These are phyloP conservation scores for Cavia porcellus DNA, from an alignment of 2,113 vertebrate genomes.

Conservation along the genomic window DNA sequence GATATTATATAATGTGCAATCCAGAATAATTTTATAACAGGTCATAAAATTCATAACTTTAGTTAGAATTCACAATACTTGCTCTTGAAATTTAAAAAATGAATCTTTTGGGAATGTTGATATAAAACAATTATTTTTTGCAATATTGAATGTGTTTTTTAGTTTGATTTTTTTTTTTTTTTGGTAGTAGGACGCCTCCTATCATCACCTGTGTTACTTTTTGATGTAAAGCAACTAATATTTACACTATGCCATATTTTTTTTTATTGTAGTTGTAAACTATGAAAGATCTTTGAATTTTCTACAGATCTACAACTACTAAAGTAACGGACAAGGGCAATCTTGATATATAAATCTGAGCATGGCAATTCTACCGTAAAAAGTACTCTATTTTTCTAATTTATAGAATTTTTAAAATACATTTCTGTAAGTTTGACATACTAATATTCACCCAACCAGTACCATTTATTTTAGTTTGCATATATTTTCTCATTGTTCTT, in stretches of 20 bases:
- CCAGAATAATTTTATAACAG: slow-evolving; percentile 75
- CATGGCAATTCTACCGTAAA: slow-evolving; percentile 81
- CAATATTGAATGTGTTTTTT: slow-evolving; percentile 64
- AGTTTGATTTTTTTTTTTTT: slow-evolving; percentile 54
- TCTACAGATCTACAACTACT: slow-evolving; percentile 83
- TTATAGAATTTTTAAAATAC: slow-evolving; percentile 84
- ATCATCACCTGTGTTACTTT: slow-evolving; percentile 75
- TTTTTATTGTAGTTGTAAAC: slow-evolving; percentile 80
- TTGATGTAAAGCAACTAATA: slow-evolving; percentile 77
- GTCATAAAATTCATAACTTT: slow-evolving; percentile 71
- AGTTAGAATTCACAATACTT: slow-evolving; percentile 73
- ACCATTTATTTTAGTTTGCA: slow-evolving; percentile 88
- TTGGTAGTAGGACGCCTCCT: slow-evolving; percentile 57
- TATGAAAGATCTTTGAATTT: slow-evolving; percentile 80
- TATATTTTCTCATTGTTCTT: slow-evolving; percentile 84
- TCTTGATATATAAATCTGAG: slow-evolving; percentile 85
- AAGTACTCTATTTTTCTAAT: slow-evolving; percentile 88
- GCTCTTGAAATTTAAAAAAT: slow-evolving; percentile 63
- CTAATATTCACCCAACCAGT: slow-evolving; percentile 83
- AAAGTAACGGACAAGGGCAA: slow-evolving; percentile 80
- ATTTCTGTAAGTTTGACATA: slow-evolving; percentile 84
- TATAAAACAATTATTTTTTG: slow-evolving; percentile 78
- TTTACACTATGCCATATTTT: slow-evolving; percentile 79
- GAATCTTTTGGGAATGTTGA: slow-evolving; percentile 70
- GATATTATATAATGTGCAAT: slow-evolving; percentile 65